phyloP scores from a whole-genome alignment of 1,140 invertebrate species.

The Brachionus angularis region DNA sequence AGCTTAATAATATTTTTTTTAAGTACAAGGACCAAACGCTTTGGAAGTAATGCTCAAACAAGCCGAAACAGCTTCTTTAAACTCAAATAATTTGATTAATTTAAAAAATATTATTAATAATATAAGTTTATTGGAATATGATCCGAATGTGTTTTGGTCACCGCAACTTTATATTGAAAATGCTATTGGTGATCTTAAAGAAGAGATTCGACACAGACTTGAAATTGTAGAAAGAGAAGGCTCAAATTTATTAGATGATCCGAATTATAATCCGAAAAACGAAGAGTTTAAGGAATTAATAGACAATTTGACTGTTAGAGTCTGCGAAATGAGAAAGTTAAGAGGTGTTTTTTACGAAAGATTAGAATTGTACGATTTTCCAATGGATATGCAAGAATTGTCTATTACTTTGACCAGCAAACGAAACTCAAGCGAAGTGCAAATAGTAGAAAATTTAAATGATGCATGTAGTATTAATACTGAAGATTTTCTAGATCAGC shows the following conservation, averaged over 20 bases:
- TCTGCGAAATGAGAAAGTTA: conserved; percentile 29
- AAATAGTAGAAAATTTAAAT: conserved; percentile 9
- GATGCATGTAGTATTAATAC: conserved; percentile 27
- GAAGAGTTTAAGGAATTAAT: conserved; percentile 18
- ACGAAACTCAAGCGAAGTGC: neutral
- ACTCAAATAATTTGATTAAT: conserved; percentile 17
- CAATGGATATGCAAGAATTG: conserved; percentile 37
- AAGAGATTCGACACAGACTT: conserved; percentile 27
- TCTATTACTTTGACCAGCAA: conserved; percentile 36
- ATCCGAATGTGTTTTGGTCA: conserved; percentile 39
- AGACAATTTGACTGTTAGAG: conserved; percentile 5
- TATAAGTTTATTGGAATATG: conserved; percentile 26
- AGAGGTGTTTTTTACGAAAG: conserved; percentile 33
- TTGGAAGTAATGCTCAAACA: neutral
- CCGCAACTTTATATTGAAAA: conserved; percentile 40
- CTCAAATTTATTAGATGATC: conserved; percentile 20
- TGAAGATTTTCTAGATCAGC: conserved; percentile 43
- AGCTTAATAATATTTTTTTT: no score
- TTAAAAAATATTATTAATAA: conserved; percentile 43
- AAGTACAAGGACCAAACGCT: neutral
- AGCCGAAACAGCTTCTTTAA: conserved; percentile 1
- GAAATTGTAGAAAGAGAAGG: conserved; percentile 43
- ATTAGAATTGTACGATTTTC: conserved; percentile 41
- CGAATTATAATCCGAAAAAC: conserved; percentile 15
- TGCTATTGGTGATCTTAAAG: conserved; percentile 38